Evolutionary conservation across 2,888 invertebrate species (phyloP).

Genomic region (Agrotis ipsilon): DNA sequence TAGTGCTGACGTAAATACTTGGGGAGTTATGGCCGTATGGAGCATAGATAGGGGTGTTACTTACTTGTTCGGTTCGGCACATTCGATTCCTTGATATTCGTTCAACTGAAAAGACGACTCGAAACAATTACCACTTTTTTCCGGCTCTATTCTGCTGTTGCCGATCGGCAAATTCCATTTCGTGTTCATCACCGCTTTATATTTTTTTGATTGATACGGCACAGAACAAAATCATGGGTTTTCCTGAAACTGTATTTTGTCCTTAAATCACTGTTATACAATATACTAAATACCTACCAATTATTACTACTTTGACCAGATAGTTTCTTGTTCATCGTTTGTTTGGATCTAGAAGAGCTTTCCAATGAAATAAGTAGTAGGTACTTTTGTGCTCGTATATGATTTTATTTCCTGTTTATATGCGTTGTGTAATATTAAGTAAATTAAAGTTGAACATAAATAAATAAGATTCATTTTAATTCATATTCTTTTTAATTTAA

Average conservation of each 20-base stretch:
- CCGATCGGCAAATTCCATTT: background rate
- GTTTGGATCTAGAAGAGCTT: too few species aligned
- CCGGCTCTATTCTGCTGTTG: background rate
- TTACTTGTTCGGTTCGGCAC: background rate
- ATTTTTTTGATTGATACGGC: background rate
- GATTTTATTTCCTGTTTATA: too few species aligned
- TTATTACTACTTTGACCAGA: too few species aligned
- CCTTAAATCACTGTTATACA: too few species aligned
- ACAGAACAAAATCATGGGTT: background rate
- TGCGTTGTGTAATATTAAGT: too few species aligned
- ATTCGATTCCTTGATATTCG: background rate
- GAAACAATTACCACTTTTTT: background rate
- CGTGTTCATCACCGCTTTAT: background rate
- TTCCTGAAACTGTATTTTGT: background rate
- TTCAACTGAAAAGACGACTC: background rate
- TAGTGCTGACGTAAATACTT: constrained; percentile 64
- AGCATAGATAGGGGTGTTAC: constrained; percentile 23
- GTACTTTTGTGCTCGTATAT: too few species aligned
- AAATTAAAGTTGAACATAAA: too few species aligned
- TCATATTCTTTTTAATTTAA: too few species aligned
- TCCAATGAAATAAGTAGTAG: too few species aligned
- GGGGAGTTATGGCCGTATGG: constrained; percentile 53
- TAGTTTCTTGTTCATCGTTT: too few species aligned
- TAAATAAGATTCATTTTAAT: too few species aligned
- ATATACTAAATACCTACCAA: too few species aligned